Evolutionary conservation across 2,888 invertebrate species (phyloP).

Genomic region (Pachymerium ferrugineum): DNA sequence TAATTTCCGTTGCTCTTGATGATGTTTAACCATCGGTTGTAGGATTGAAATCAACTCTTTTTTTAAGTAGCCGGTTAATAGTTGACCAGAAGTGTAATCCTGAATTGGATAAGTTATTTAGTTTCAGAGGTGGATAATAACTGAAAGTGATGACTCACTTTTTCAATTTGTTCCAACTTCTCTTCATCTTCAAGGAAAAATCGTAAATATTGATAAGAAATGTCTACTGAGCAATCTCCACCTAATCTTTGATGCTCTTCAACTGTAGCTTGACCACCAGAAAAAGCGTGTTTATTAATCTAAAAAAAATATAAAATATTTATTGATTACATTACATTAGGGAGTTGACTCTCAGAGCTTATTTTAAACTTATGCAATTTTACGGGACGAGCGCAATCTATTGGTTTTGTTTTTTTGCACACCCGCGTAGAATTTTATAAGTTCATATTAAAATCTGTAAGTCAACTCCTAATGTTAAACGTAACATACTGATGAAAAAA

Average conservation of each 20-base stretch:
- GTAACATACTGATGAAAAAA: not conserved
- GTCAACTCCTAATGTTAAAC: not conserved
- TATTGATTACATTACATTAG: too few relatives aligned
- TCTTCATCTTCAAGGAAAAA: slow-evolving; percentile 95
- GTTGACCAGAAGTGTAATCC: slow-evolving; percentile 76
- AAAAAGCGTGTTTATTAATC: slow-evolving; percentile 93
- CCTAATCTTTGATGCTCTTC: slow-evolving; percentile 87
- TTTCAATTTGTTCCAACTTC: slow-evolving; percentile 65
- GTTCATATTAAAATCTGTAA: too few relatives aligned
- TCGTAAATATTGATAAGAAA: slow-evolving; percentile 85
- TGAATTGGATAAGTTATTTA: slow-evolving; percentile 43
- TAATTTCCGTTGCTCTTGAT: slow-evolving; percentile 70
- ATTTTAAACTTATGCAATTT: too few relatives aligned
- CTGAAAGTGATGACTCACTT: slow-evolving; percentile 47
- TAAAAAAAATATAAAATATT: slow-evolving; percentile 43
- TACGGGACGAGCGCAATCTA: too few relatives aligned
- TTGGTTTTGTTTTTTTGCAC: too few relatives aligned
- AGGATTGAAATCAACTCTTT: slow-evolving; percentile 76
- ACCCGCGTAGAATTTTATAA: too few relatives aligned
- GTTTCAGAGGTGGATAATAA: not conserved
- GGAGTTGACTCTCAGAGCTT: too few relatives aligned
- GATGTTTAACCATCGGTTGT: slow-evolving; percentile 70
- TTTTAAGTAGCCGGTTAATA: slow-evolving; percentile 93
- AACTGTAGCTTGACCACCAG: slow-evolving; percentile 86
- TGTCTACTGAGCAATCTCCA: slow-evolving; percentile 94